phyloP scores from a whole-genome alignment of 2,888 invertebrate species.

The Dimorphilus gyrociliatus region DNA sequence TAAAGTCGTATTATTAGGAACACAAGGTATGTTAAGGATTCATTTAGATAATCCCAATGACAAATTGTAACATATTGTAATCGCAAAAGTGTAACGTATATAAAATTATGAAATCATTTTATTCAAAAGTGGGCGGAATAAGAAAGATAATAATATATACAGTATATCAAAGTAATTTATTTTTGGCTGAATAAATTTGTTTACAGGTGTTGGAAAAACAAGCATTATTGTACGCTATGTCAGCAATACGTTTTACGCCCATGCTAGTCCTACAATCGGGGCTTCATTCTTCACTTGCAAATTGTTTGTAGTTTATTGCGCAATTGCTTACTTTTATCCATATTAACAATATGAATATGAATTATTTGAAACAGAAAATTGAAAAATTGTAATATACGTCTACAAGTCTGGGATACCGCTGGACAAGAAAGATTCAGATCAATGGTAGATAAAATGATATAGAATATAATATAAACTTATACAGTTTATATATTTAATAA shows the following conservation, averaged over 20 bases:
- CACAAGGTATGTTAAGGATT: no score
- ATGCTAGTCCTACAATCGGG: conserved; percentile 66
- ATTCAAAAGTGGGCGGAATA: no score
- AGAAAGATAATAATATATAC: no score
- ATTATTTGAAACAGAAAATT: conserved; percentile 19
- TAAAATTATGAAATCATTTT: no score
- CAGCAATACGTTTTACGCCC: conserved; percentile 56
- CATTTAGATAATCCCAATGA: no score
- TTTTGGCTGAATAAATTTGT: no score
- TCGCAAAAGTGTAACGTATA: no score
- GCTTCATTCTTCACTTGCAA: conserved; percentile 77
- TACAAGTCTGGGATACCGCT: conserved; percentile 71
- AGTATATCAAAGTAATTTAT: no score
- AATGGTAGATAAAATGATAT: conserved; percentile 42
- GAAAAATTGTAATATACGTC: conserved; percentile 29
- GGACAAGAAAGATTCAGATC: conserved; percentile 72
- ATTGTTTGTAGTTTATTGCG: conserved; percentile 44
- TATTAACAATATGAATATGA: not conserved
- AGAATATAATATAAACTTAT: not conserved
- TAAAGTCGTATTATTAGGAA: no score
- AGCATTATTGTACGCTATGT: conserved; percentile 65
- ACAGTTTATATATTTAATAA: no score
- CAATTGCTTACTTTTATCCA: not conserved
- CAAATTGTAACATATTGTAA: no score
- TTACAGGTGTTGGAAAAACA: conserved; percentile 72